phyloP scores from a whole-genome alignment of 1,140 invertebrate genomes.

The Drosophila parabipectinata region DNA sequence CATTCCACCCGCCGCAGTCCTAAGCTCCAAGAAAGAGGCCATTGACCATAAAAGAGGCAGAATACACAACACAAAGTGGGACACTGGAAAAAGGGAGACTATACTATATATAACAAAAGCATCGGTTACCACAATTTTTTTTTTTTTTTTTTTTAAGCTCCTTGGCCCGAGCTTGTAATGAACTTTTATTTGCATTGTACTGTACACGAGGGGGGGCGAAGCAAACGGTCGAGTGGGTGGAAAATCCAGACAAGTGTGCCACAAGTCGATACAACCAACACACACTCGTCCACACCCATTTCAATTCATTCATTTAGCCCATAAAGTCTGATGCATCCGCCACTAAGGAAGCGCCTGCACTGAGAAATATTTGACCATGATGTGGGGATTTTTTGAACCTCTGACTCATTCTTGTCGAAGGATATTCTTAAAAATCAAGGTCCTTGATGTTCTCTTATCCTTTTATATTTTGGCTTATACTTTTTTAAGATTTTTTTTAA shows the following conservation, averaged over 20 bases:
- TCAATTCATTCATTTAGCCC: slow-evolving; percentile 79
- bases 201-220: background rate
- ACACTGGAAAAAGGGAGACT: slow-evolving; percentile 17
- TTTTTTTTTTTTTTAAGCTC: slow-evolving; percentile 57
- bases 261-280: slow-evolving; percentile 75
- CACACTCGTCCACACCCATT: slow-evolving; percentile 57
- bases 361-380: slow-evolving; percentile 4
- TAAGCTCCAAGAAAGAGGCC: slow-evolving; percentile 37
- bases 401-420: no score
- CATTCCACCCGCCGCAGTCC: slow-evolving; percentile 52
- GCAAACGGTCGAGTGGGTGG: background rate
- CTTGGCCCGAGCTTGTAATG: slow-evolving; percentile 71
- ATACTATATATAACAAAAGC: slow-evolving; percentile 42
- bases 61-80: slow-evolving; percentile 39
- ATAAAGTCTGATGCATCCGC: slow-evolving; percentile 60
- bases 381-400: no score
- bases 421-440: no score
- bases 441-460: no score
- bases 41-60: slow-evolving; percentile 69
- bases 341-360: slow-evolving; percentile 41
- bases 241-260: slow-evolving; percentile 52
- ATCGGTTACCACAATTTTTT: slow-evolving; percentile 14
- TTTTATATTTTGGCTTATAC: no score
- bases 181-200: slow-evolving; percentile 80
- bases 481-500: background rate